Base-by-base conservation (phyloP, 53 echinoderm and acorn worm species). In the Patiria pectinifera region DNA sequence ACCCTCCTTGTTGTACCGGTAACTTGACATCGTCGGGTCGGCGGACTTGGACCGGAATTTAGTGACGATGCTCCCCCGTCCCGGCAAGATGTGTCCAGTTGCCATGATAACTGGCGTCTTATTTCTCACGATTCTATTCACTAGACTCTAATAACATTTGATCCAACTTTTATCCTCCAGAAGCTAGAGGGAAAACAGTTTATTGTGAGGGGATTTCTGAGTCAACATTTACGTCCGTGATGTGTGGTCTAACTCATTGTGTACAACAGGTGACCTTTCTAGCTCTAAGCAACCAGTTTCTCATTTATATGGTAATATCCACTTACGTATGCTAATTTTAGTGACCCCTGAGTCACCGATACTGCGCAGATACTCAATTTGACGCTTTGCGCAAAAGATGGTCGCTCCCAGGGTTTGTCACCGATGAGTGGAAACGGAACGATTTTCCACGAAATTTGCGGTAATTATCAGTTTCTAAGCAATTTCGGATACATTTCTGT, bases 1-100 rank as follows among this genome's bases (percentile, higher is more conserved):
- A 45, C 90, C 81, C 90, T 90, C 90, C 81, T 66, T 81, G 81
- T 90, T 94, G 89, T 88, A 96, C 48, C 96, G 92, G 90, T 96
- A 94, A 25, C 99, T 93, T 2, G 96, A 96, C 96, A 99, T 96
- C 13, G 96, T 95, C 24, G 99, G 97, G 86, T 97, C 99, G 66
- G 99, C 99, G 2, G 99, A 99, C 76, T 95, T 95, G 66, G 99
- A 99, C 19, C 99, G 95, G 83, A 95, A 96, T 72, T 86, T 92
- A 69, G 96, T 94, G 46, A 94, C 94, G 11, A 92, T 82, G 71
- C 87, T 87, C 19, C 95, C 92, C 89, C 92, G 95, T 26, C 99
- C 97, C 26, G 99, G 99, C 83, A 99, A 76, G 83, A 98, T 94
- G 74, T 99, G 99, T 82, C 99, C 99, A 0, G 99, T 99, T 82